phyloP scores from a whole-genome alignment of 2,888 invertebrate species.

The Metacarcinus magister region DNA sequence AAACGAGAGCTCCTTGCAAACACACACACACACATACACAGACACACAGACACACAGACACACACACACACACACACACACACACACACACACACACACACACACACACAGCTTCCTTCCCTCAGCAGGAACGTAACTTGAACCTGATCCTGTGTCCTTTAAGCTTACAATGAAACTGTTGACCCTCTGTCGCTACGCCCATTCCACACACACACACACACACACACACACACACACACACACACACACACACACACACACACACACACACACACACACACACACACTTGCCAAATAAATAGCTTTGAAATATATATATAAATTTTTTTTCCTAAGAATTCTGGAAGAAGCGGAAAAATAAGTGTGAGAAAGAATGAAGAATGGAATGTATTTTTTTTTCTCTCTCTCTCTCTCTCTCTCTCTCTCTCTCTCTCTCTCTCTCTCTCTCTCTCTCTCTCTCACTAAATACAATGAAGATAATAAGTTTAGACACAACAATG shows the following conservation, averaged over 20 bases:
- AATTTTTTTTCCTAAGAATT: too few species aligned
- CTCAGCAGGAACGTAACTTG: not conserved
- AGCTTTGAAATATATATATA: too few species aligned
- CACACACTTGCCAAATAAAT: not conserved
- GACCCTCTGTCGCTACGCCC: not conserved
- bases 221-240: too few species aligned
- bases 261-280: conserved; percentile 26
- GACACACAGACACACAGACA: too few species aligned
- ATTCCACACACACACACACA: not conserved
- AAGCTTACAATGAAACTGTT: not conserved
- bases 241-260: not conserved
- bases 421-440: too few species aligned
- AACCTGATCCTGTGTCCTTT: not conserved
- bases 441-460: too few species aligned
- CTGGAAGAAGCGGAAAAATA: too few species aligned
- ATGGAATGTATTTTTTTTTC: too few species aligned
- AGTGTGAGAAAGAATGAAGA: not conserved
- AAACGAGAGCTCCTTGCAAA: not conserved
- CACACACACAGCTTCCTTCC: not conserved
- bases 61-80: too few species aligned
- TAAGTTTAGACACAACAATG: too few species aligned
- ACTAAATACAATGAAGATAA: too few species aligned
- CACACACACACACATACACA: not conserved
- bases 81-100: not conserved
- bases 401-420: too few species aligned